Percentiles rank a stretch among this genome's conserved stretches.
Conservation (phyloP, 2,797 vertebrate species). For the Danio jaintianensis region DNA sequence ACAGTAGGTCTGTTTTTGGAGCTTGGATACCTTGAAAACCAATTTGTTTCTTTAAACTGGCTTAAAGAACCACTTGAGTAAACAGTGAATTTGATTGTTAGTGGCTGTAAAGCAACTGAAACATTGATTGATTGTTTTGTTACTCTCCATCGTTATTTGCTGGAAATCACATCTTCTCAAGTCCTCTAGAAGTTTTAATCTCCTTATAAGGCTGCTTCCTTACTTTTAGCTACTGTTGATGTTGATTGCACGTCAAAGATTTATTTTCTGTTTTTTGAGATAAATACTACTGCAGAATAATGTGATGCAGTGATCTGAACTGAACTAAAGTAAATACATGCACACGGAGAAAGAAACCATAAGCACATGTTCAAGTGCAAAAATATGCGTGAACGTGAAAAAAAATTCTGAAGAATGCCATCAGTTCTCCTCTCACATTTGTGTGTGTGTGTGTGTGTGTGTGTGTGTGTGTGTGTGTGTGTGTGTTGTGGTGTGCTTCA, state of each 20-base stretch:
- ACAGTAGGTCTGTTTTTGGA: too few relatives aligned
- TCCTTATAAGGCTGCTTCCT: constrained; percentile 12
- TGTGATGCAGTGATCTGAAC: background rate
- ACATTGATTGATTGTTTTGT: background rate
- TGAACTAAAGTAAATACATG: background rate
- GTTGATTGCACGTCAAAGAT: background rate
- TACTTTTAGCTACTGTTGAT: background rate
- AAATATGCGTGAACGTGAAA: constrained; percentile 28
- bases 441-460: constrained; percentile 2
- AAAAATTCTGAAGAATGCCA: background rate
- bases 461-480: background rate
- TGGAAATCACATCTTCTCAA: background rate
- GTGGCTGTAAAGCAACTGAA: background rate
- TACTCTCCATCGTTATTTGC: background rate
- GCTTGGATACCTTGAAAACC: background rate
- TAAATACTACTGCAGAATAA: constrained; percentile 5
- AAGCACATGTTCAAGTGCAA: constrained; percentile 27
- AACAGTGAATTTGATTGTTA: constrained; percentile 1
- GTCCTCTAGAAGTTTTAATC: background rate
- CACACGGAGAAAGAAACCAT: constrained; percentile 29
- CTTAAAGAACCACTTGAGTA: background rate
- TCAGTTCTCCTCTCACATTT: background rate
- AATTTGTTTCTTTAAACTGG: background rate
- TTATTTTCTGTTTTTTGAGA: background rate
- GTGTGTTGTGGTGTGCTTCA: background rate